Conservation (phyloP, 2,797 vertebrate genomes). For the Sebastes alutus region DNA sequence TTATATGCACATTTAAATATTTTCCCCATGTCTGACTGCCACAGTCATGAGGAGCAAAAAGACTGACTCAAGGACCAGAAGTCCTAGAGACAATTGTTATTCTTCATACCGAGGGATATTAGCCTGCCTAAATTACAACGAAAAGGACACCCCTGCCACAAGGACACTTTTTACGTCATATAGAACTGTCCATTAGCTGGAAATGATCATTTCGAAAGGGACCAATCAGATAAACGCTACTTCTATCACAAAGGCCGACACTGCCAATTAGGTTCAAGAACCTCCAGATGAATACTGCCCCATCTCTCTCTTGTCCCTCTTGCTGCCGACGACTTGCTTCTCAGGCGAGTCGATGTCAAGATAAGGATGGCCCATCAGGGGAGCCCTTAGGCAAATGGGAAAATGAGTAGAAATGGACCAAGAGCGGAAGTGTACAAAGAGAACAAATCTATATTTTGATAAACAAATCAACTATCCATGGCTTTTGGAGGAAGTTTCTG, state of each 20-base stretch:
- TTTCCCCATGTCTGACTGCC: constrained; percentile 34
- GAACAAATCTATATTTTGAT: constrained; percentile 84
- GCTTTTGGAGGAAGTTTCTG: constrained; percentile 58
- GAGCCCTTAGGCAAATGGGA: constrained; percentile 40
- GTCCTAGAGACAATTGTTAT: constrained; percentile 20
- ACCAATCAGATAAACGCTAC: constrained; percentile 64
- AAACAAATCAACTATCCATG: constrained; percentile 76
- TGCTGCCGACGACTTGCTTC: constrained; percentile 65
- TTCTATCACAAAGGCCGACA: constrained; percentile 61
- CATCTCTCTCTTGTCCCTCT: constrained; percentile 67
- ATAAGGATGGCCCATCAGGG: constrained; percentile 49
- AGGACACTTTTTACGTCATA: constrained; percentile 48
- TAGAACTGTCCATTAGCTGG: constrained; percentile 49
- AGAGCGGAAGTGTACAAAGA: constrained; percentile 78
- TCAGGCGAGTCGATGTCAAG: constrained; percentile 60
- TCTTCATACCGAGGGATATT: constrained; percentile 23
- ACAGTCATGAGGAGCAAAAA: constrained; percentile 42
- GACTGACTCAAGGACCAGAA: constrained; percentile 47
- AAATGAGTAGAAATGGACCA: constrained; percentile 59
- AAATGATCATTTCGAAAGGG: constrained; percentile 59
- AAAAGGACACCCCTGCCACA: constrained; percentile 37
- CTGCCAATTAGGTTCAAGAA: constrained; percentile 75
- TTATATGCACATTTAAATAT: constrained; percentile 53
- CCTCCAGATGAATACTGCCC: constrained; percentile 72
- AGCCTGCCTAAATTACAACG: constrained; percentile 33